Conservation (phyloP, 2,888 invertebrate genomes). For the Blastobasis lacticolella region DNA sequence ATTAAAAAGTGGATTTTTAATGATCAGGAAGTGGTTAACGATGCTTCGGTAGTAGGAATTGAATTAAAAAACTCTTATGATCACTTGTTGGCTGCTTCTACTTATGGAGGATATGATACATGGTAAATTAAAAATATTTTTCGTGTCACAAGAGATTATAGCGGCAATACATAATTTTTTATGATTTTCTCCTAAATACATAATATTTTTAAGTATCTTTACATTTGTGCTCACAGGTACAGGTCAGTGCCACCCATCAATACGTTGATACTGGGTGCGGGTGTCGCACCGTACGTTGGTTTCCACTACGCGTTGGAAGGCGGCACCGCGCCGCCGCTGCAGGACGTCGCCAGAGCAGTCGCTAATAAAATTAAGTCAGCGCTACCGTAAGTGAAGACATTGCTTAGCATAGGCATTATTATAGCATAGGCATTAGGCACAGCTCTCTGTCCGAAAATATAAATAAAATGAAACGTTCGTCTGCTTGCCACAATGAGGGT, state of each 20-base stretch:
- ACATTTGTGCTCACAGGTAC: slow-evolving; percentile 53
- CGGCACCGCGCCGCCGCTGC: slow-evolving; percentile 82
- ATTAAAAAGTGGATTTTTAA: slow-evolving; percentile 92
- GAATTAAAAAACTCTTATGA: slow-evolving; percentile 86
- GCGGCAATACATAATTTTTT: no score
- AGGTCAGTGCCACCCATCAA: slow-evolving; percentile 84
- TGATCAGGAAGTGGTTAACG: slow-evolving; percentile 82
- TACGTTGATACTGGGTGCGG: slow-evolving; percentile 83
- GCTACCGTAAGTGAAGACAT: slow-evolving; percentile 77
- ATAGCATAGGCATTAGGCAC: neutral
- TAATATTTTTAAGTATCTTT: neutral
- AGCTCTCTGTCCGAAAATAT: neutral
- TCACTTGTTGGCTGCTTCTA: slow-evolving; percentile 87
- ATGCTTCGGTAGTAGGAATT: slow-evolving; percentile 84
- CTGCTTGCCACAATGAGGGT: neutral
- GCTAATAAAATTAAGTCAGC: slow-evolving; percentile 89
- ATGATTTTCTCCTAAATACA: neutral
- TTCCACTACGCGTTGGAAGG: slow-evolving; percentile 95
- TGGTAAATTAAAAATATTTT: slow-evolving; percentile 38
- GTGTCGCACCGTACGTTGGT: slow-evolving; percentile 88
- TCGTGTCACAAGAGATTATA: neutral
- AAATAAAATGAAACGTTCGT: neutral
- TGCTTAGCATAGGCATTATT: neutral
- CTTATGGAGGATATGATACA: slow-evolving; percentile 82
- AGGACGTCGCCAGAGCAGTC: slow-evolving; percentile 94